Base-by-base conservation (phyloP, 92 coral and sea anemone species). In the Zoanthus sociatus region DNA sequence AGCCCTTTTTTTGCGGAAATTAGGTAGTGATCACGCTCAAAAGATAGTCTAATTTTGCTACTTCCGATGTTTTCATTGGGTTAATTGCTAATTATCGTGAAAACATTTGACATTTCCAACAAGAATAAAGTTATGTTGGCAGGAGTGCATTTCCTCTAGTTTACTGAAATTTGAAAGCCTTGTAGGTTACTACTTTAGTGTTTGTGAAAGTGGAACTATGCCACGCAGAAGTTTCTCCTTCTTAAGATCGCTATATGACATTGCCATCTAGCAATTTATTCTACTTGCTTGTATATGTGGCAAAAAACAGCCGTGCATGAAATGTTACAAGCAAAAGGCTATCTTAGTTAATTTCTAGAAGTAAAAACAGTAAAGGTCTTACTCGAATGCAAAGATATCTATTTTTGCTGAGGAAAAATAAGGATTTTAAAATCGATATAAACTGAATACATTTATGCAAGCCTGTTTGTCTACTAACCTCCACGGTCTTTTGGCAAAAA, bases 211-310 rank as follows among this genome's bases (percentile, higher is more conserved):
- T 15, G 15, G 16, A 86, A 21, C 81, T 68, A 78, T 15, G 18
- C 63, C 63, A 71, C 74, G 53, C 46, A 12, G 61, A 55, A 18
- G 12, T 86, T 3, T 18, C 89, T 15, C 14, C 0, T 63, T 87
- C 0, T 63, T 87, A 18, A 66, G 68, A 31, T 78, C 84, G 6
- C 82, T 86, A 0, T 86, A 86, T 46, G 85, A 87, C 6, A 77
- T 87, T 87, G 90, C 85, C 47, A 54, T 87, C 18, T 26, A 78
- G 85, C 84, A 87, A 51, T 87, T 60, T 11, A n/a, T 77, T 9
- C 69, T 78, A 12, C 53, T 87, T 55, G 17, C 9, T 1, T 68
- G 84, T 18, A 20, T 78, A n/a, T n/a, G 46, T 3, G 58, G 63
- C 31, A 48, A 46, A 45, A 18, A 70, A 6, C 50, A 58, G 46